These are phyloP conservation scores for Anisognathus igniventris DNA, from an alignment of 2,797 vertebrate genomes.

Conservation along the genomic window DNA sequence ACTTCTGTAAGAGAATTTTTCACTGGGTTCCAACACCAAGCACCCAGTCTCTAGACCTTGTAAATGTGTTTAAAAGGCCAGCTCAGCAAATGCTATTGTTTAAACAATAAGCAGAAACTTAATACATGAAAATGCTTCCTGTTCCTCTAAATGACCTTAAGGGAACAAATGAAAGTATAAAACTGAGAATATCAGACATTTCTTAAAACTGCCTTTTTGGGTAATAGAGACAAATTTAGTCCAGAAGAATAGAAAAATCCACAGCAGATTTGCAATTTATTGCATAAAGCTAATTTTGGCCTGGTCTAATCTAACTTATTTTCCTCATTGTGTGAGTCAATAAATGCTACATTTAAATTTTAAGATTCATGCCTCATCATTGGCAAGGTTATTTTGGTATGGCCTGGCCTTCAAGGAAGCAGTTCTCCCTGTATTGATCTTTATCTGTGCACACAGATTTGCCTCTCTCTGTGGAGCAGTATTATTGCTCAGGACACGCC, in stretches of 20 bases:
- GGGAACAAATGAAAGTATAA: neutral
- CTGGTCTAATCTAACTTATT: neutral
- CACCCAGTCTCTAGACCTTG: neutral
- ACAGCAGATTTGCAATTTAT: neutral
- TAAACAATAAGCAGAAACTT: constrained; percentile 21
- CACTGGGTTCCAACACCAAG: neutral
- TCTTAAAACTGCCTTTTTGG: neutral
- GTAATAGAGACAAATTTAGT: neutral
- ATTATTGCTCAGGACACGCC: rapidly evolving
- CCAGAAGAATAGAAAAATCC: neutral
- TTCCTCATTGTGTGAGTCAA: neutral
- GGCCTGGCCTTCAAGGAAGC: neutral
- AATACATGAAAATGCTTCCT: constrained; percentile 24
- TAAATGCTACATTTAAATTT: neutral
- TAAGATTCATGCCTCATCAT: neutral
- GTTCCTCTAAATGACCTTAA: neutral
- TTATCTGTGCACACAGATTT: neutral
- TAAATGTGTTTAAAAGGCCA: neutral
- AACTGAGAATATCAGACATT: neutral
- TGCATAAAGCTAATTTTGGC: neutral
- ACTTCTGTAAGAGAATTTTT: neutral
- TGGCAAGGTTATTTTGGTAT: neutral
- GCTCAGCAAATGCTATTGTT: neutral
- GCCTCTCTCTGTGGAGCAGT: neutral
- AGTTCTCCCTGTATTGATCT: neutral